These are phyloP conservation scores for Ceuthmochares aereus DNA, from an alignment of 2,113 vertebrate species.

Conservation along the genomic window DNA sequence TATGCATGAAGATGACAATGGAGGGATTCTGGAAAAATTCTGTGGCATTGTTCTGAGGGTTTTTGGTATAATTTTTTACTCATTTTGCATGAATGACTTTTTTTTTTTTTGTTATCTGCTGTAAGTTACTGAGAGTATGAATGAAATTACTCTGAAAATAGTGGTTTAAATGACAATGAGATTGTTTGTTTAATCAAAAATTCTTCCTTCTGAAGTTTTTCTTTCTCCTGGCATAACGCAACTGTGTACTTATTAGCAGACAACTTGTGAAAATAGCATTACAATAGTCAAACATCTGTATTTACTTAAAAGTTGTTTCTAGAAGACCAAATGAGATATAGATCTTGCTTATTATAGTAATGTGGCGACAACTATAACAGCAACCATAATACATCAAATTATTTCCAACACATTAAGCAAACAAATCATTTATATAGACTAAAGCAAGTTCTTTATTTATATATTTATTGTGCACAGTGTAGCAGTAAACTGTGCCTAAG, in stretches of 20 bases:
- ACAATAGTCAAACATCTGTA: slow-evolving; percentile 25
- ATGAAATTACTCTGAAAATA: background rate
- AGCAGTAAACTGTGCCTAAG: slow-evolving; percentile 60
- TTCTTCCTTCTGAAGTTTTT: background rate
- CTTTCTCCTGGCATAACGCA: background rate
- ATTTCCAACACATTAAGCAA: slow-evolving; percentile 76
- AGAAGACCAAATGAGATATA: slow-evolving; percentile 34
- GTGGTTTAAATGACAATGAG: background rate
- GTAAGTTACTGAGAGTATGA: background rate
- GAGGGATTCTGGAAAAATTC: background rate
- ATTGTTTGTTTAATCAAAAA: background rate
- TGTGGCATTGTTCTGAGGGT: background rate
- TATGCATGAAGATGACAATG: background rate
- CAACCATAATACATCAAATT: slow-evolving; percentile 64
- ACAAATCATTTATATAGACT: slow-evolving; percentile 73
- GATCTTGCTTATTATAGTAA: slow-evolving; percentile 61
- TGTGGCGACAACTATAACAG: slow-evolving; percentile 41
- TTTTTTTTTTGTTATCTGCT: background rate
- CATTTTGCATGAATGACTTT: background rate
- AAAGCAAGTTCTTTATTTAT: slow-evolving; percentile 69
- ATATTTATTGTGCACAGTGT: slow-evolving; percentile 42
- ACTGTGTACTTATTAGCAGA: background rate
- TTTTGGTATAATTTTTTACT: background rate
- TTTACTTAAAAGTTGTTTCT: slow-evolving; percentile 45
- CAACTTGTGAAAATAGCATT: background rate